Evolutionary conservation across 2,797 vertebrate species (phyloP).

Genomic region (Phataginus tricuspis): DNA sequence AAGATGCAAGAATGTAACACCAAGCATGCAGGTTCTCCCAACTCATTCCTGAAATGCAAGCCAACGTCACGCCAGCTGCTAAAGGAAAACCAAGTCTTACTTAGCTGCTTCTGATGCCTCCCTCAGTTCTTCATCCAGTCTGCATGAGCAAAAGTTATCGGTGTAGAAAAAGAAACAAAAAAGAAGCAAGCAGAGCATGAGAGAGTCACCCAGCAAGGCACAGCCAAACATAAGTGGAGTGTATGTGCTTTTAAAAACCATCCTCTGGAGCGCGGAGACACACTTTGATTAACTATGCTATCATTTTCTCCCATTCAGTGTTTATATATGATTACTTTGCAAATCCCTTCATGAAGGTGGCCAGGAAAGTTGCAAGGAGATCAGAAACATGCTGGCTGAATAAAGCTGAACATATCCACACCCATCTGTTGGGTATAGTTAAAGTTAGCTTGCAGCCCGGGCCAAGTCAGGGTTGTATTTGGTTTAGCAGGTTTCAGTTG

Average conservation of each 20-base stretch:
- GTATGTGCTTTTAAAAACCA: constrained; percentile 68
- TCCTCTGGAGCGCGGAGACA: background rate
- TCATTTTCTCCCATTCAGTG: background rate
- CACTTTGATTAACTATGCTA: background rate
- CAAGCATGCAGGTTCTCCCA: constrained; percentile 66
- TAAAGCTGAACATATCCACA: constrained; percentile 77
- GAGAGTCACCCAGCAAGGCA: constrained; percentile 86
- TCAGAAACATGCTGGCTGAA: constrained; percentile 81
- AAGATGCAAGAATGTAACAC: constrained; percentile 38
- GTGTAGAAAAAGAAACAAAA: constrained; percentile 82
- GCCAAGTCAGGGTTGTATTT: constrained; percentile 75
- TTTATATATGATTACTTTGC: constrained; percentile 29
- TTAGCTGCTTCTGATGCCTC: constrained; percentile 93
- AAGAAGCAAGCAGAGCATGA: constrained; percentile 86
- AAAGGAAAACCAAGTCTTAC: constrained; percentile 88
- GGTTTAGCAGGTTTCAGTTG: constrained; percentile 75
- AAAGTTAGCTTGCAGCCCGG: constrained; percentile 81
- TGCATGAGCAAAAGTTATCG: constrained; percentile 87
- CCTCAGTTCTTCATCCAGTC: constrained; percentile 96
- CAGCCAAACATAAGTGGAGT: constrained; percentile 77
- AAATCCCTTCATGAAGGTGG: constrained; percentile 68
- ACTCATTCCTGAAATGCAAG: constrained; percentile 67
- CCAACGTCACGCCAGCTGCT: constrained; percentile 71
- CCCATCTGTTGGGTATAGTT: constrained; percentile 53
- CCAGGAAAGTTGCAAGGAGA: constrained; percentile 74